Percentiles rank a stretch among this genome's conserved stretches.
phyloP scores from a whole-genome alignment of 2,797 vertebrate species.

The Danio kyathit region DNA sequence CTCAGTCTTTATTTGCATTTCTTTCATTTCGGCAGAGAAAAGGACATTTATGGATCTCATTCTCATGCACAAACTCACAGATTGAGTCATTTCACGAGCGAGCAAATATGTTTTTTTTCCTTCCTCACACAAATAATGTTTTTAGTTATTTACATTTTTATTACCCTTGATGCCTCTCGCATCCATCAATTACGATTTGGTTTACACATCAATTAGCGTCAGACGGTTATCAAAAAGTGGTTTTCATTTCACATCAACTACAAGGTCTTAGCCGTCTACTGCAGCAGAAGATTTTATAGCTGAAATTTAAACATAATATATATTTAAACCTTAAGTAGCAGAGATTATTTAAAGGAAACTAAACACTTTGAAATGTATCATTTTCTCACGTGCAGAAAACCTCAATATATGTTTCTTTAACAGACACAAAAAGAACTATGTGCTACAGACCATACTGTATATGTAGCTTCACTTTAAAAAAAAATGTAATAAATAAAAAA shows the following conservation, averaged over 20 bases:
- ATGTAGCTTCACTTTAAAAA: no score
- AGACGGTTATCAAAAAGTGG: neutral
- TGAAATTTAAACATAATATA: no score
- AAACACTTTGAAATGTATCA: no score
- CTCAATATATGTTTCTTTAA: no score
- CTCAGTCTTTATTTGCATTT: neutral
- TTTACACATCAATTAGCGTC: slow-evolving; percentile 16
- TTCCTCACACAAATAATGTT: neutral
- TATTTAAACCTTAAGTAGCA: no score
- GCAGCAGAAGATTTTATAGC: neutral
- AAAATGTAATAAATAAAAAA: no score
- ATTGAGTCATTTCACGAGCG: neutral
- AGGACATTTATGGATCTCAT: slow-evolving; percentile 16
- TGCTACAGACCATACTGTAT: no score
- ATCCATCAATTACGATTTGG: neutral
- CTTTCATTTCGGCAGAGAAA: slow-evolving; percentile 7
- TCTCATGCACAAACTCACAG: slow-evolving; percentile 7
- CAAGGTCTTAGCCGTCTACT: neutral
- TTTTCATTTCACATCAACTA: neutral
- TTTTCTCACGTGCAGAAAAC: no score
- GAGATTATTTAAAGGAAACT: no score
- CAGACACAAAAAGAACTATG: no score
- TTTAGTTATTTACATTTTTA: slow-evolving; percentile 36
- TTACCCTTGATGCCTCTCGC: slow-evolving; percentile 2
- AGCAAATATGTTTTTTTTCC: neutral